phyloP scores from a whole-genome alignment of 92 coral and sea anemone species.

The Metridium senile region DNA sequence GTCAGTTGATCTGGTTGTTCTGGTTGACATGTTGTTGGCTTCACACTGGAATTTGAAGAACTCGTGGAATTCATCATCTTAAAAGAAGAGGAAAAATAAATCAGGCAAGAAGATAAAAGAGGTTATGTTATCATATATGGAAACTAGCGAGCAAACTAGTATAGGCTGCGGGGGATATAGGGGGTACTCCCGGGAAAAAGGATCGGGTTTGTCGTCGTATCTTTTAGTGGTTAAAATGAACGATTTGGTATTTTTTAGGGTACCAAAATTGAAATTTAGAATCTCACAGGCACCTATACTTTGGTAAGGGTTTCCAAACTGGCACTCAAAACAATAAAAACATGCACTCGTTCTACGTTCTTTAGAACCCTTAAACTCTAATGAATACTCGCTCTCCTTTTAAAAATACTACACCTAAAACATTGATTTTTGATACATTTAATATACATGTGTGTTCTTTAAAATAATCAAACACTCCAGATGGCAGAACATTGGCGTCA shows the following conservation, averaged over 20 bases:
- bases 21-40: conserved; percentile 12
- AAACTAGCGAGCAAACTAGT: background rate
- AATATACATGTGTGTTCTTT: background rate
- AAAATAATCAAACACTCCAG: background rate
- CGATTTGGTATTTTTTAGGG: no score
- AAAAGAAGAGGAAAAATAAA: background rate
- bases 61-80: conserved; percentile 28
- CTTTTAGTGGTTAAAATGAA: no score
- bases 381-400: background rate
- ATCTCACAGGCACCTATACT: no score
- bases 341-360: no score
- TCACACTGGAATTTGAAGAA: conserved; percentile 5
- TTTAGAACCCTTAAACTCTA: no score
- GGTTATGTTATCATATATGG: background rate
- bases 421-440: background rate
- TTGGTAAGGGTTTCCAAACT: no score
- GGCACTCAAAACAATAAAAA: no score
- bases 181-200: no score
- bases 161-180: no score
- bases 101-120: background rate
- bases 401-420: background rate
- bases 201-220: no score
- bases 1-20: conserved; percentile 19
- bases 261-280: no score
- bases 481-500: background rate